Base-by-base conservation (phyloP, 2,113 vertebrate species). In the Sinocyclocheilus rhinocerous region DNA sequence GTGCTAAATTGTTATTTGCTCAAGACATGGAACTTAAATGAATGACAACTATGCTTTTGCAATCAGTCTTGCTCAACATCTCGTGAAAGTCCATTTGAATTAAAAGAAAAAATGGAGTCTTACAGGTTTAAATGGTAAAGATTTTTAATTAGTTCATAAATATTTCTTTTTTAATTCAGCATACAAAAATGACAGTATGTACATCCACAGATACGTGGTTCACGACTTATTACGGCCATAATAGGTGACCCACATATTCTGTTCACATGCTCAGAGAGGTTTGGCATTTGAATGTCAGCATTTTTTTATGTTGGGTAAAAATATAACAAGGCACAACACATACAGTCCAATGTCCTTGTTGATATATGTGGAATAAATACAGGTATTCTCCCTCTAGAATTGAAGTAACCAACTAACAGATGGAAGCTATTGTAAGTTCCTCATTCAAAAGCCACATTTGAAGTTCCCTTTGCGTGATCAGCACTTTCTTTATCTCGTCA, bases 161-260 rank as follows among this genome's bases (percentile, higher is more conserved):
- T 98, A 99, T 95, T 96, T 96, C 94, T 95, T 95, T 94, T 95
- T 96, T 96, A 95, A 96, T 97, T 96, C 95, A 92, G 94, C 95
- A 93, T 96, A 97, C 93, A 95, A 96, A 96, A 96, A 96, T 55
- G 93, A 94, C 95, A 96, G 95, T 96, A 97, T 97, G 93, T 98
- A 98, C 97, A 97, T 93, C 95, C 96, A 96, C 96, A 90, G 93
- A 93, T 91, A 92, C 96, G 96, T 97, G 97, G 96, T 96, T 96
- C 95, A 95, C 89, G 93, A 95, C 52, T 55, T 20, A 20, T 55
- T 55, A 55, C 93, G 94, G 80, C 16, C 20, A 18, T 24, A 42
- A 63, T 8, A 36, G 22, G 22, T 39, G 78, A 89, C 90, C 92
- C 91, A 91, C n/a, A 89, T 90, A 91, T 90, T 92, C 91, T 89